Percentiles rank a stretch among this genome's conserved stretches.
phyloP scores from a whole-genome alignment of 2,888 invertebrate species.

The Pterobdella sp. region DNA sequence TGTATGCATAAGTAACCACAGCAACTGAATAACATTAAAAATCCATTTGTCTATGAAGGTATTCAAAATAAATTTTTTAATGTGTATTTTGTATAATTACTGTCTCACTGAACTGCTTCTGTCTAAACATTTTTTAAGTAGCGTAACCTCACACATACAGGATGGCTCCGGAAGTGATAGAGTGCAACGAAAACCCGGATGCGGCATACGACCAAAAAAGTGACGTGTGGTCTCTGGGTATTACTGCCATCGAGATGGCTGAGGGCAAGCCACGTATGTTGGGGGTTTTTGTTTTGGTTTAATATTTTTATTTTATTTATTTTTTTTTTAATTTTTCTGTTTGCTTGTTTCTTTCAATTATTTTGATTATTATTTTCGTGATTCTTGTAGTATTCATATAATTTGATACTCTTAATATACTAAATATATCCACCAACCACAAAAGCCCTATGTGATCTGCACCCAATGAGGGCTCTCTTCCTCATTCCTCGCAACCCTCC shows the following conservation, averaged over 20 bases:
- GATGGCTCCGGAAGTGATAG: slow-evolving; percentile 98
- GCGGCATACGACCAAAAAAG: slow-evolving; percentile 92
- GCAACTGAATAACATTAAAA: no score
- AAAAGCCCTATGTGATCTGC: slow-evolving; percentile 84
- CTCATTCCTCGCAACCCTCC: slow-evolving; percentile 96
- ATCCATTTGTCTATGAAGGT: no score
- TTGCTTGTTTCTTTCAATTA: no score
- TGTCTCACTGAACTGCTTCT: no score
- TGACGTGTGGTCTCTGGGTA: slow-evolving; percentile 64
- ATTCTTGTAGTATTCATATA: no score
- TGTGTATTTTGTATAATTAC: neutral
- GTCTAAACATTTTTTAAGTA: neutral
- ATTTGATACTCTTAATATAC: no score
- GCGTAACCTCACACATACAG: slow-evolving; percentile 37
- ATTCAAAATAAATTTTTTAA: neutral
- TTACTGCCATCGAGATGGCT: slow-evolving; percentile 98
- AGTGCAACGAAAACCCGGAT: slow-evolving; percentile 98
- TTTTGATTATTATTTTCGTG: no score
- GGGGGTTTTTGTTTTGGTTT: no score
- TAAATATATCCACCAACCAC: neutral
- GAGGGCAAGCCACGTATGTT: slow-evolving; percentile 81
- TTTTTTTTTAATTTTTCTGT: no score
- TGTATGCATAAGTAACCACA: no score
- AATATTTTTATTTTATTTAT: no score
- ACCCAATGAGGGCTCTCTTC: slow-evolving; percentile 98